phyloP scores from a whole-genome alignment of 37 sponge, comb jelly and placozoan species.

The Crambe crambe region DNA sequence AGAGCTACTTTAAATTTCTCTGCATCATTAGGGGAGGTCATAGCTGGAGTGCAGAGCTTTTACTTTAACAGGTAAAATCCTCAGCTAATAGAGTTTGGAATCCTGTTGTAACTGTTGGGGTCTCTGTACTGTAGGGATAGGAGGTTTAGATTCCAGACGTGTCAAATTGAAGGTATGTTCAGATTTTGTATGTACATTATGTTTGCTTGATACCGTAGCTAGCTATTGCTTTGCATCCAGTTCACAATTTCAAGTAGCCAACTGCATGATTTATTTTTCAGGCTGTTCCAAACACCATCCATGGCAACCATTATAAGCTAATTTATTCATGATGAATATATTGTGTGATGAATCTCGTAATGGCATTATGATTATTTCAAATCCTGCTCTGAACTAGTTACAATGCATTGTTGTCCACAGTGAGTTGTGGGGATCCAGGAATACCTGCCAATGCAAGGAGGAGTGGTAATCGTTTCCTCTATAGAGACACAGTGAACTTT shows the following conservation, averaged over 20 bases:
- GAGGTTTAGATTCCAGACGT: conserved; percentile 65
- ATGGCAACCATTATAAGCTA: conserved; percentile 5
- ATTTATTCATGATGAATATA: conserved; percentile 9
- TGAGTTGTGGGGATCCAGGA: conserved; percentile 79
- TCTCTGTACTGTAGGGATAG: conserved; percentile 54
- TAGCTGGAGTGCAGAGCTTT: conserved; percentile 65
- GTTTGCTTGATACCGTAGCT: no score
- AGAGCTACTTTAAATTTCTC: conserved; percentile 43
- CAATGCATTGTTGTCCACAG: conserved; percentile 22
- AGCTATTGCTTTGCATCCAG: background rate
- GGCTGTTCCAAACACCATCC: background rate
- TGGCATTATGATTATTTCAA: background rate
- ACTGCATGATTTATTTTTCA: conserved; percentile 9
- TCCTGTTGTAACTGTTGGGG: background rate
- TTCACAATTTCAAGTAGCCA: background rate
- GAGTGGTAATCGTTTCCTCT: conserved; percentile 51
- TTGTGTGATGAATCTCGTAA: background rate
- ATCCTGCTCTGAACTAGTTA: background rate
- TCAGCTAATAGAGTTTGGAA: background rate
- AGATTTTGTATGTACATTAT: background rate
- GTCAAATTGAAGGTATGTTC: conserved; percentile 63
- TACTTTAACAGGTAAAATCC: conserved; percentile 45
- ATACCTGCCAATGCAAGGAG: conserved; percentile 47
- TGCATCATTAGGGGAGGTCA: conserved; percentile 15
- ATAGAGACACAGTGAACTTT: conserved; percentile 40